Evolutionary conservation across 92 coral and sea anemone genomes (phyloP).

Genomic region (Porites rus): DNA sequence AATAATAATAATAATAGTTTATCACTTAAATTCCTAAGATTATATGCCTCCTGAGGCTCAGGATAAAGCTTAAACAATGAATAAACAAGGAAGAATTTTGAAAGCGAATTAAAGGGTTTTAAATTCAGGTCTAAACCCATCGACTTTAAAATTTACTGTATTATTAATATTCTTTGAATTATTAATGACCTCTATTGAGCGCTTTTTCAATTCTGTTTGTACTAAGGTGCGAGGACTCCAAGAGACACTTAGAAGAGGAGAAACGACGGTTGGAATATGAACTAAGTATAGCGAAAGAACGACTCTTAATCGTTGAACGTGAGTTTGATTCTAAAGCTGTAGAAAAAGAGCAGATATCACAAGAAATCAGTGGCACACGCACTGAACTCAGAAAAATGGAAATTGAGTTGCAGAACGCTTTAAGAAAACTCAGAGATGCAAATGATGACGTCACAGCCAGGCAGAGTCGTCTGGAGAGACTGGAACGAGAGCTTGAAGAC

Average conservation of each 20-base stretch:
- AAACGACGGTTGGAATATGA: constrained; percentile 74
- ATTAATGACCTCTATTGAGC: neutral
- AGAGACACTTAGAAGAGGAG: constrained; percentile 42
- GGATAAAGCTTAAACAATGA: too few species aligned
- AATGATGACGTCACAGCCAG: constrained; percentile 58
- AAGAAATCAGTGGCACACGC: constrained; percentile 50
- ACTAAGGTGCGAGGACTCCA: constrained; percentile 37
- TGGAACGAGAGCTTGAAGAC: constrained; percentile 72
- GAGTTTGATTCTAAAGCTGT: constrained; percentile 54
- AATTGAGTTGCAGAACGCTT: constrained; percentile 65
- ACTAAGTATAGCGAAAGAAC: constrained; percentile 65
- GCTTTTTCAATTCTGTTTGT: neutral
- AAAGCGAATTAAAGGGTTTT: too few species aligned
- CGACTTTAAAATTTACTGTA: too few species aligned
- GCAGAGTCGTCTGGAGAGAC: constrained; percentile 60
- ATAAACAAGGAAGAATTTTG: too few species aligned
- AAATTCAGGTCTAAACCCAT: too few species aligned
- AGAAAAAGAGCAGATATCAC: constrained; percentile 49
- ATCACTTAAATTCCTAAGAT: too few species aligned
- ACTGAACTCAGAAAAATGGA: constrained; percentile 67
- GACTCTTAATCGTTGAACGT: constrained; percentile 63
- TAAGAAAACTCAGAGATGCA: constrained; percentile 67
- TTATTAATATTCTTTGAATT: too few species aligned
- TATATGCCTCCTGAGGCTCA: too few species aligned
- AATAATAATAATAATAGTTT: too few species aligned